These are phyloP conservation scores for Noturus placidus DNA, from an alignment of 2,113 vertebrate genomes.

Conservation along the genomic window DNA sequence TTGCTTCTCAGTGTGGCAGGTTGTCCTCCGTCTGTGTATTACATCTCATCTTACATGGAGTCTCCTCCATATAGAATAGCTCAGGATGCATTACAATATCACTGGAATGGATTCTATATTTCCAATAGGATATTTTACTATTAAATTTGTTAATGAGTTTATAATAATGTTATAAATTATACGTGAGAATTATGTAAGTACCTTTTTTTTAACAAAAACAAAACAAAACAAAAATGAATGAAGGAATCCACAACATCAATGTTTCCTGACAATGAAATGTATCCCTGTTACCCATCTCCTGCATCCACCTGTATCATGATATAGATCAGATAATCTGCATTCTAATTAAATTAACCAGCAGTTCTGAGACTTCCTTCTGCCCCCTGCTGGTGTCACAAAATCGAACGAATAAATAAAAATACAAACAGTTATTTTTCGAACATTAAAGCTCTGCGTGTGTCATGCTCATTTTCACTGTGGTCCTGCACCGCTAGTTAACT, in stretches of 20 bases:
- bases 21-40: background rate
- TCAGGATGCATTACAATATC: background rate
- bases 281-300: background rate
- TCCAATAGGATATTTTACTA: no score
- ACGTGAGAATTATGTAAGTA: no score
- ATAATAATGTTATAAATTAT: no score
- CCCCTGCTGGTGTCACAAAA: background rate
- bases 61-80: background rate
- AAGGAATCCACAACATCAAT: background rate
- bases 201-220: no score
- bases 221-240: no score
- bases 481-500: background rate
- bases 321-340: background rate
- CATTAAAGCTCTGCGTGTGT: background rate
- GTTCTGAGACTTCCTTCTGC: background rate
- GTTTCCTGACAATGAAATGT: background rate
- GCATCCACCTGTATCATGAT: background rate
- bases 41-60: background rate
- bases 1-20: background rate
- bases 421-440: background rate
- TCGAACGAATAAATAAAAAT: background rate
- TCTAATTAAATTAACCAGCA: background rate
- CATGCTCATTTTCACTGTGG: background rate
- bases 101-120: background rate
- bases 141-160: no score